Percentiles rank a stretch among this genome's conserved stretches.
phyloP scores from a whole-genome alignment of 2,888 invertebrate genomes.

The Drosophila putrida region DNA sequence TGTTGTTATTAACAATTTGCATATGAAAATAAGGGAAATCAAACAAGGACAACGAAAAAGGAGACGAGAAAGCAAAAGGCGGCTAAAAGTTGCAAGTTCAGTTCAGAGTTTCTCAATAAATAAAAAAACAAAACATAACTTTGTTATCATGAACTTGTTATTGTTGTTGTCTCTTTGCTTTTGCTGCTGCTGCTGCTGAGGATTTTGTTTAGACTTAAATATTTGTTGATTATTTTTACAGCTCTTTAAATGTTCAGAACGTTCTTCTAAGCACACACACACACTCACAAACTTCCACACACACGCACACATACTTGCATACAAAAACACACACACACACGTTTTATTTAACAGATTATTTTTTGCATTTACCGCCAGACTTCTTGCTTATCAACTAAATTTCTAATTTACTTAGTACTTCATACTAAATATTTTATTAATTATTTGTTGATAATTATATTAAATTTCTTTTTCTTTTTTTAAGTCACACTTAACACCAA shows the following conservation, averaged over 20 bases:
- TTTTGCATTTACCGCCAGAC: constrained; percentile 58
- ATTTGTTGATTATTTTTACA: constrained; percentile 3
- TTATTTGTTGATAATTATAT: neutral
- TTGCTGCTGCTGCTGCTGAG: neutral
- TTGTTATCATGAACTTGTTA: constrained; percentile 12
- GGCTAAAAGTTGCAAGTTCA: constrained; percentile 7
- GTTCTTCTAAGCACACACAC: neutral
- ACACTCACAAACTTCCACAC: neutral
- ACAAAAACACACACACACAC: constrained; percentile 8
- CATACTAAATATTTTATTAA: neutral
- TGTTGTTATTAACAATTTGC: constrained; percentile 54
- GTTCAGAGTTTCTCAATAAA: neutral
- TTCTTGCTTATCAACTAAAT: constrained; percentile 21
- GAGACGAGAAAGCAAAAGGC: constrained; percentile 1
- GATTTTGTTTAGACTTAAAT: constrained; percentile 3
- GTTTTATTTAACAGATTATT: neutral
- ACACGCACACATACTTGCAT: constrained; percentile 1
- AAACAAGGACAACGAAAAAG: constrained; percentile 1
- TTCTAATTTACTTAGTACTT: neutral
- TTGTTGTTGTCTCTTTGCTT: constrained; percentile 14
- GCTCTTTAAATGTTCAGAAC: constrained; percentile 5
- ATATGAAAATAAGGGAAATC: constrained; percentile 49
- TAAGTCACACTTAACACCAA: constrained; percentile 42
- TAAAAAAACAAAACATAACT: neutral
- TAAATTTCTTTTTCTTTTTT: constrained; percentile 3